Percentiles rank a stretch among this genome's conserved stretches.
These are phyloP conservation scores for Lycaon pictus DNA, from an alignment of 2,113 vertebrate genomes.

Conservation along the genomic window DNA sequence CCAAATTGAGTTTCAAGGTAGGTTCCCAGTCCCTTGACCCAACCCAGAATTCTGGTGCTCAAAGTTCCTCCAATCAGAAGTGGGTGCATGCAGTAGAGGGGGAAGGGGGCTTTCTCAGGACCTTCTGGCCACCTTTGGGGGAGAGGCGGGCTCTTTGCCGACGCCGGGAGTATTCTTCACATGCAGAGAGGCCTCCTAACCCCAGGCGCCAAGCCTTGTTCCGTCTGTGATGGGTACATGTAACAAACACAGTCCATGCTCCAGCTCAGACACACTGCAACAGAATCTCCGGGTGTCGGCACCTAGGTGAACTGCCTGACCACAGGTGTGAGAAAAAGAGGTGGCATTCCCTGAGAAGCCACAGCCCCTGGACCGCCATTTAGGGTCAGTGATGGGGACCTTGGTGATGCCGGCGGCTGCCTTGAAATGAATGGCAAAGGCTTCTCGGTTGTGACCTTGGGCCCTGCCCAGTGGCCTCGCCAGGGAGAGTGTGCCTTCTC, in stretches of 20 bases:
- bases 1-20: background rate
- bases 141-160: background rate
- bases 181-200: background rate
- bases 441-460: background rate
- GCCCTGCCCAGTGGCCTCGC: background rate
- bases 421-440: background rate
- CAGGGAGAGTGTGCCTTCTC: too few species aligned
- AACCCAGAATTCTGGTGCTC: background rate
- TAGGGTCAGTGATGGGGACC: background rate
- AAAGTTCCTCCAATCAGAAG: background rate
- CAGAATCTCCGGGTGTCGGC: background rate
- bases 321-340: background rate
- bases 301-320: background rate
- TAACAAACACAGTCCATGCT: too few species aligned
- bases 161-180: background rate
- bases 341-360: background rate
- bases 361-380: too few species aligned
- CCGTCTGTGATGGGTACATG: too few species aligned
- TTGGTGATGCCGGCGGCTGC: background rate
- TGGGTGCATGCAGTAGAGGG: background rate
- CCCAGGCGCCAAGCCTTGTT: background rate
- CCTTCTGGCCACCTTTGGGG: background rate
- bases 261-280: background rate
- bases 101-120: background rate
- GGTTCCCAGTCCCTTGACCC: background rate